A percentile compares a stretch with the other conserved stretches of the same genome.
Evolutionary conservation across 2,113 vertebrate species (phyloP).

Genomic region (Pygoscelis adeliae): DNA sequence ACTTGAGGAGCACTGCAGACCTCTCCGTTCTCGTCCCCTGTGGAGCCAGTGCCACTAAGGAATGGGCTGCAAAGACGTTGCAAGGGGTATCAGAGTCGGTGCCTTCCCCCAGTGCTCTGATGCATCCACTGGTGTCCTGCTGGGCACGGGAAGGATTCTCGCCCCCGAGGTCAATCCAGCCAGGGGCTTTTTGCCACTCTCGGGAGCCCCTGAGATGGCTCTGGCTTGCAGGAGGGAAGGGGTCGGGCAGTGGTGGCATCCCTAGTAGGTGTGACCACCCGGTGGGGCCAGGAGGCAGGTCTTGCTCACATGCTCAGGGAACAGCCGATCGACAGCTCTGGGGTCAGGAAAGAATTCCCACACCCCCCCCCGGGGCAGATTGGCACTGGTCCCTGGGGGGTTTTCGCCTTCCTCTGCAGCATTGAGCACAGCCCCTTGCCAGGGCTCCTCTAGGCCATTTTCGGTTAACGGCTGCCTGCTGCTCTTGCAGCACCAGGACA

Average conservation of each 20-base stretch:
- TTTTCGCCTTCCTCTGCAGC: background rate
- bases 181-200: background rate
- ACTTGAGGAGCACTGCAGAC: background rate
- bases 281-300: accelerated
- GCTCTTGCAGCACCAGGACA: too few species aligned
- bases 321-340: background rate
- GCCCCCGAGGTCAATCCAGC: accelerated
- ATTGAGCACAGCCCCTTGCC: background rate
- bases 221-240: background rate
- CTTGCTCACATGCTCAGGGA: background rate
- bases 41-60: background rate
- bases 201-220: background rate
- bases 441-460: too few species aligned
- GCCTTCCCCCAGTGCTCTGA: background rate
- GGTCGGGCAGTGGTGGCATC: background rate
- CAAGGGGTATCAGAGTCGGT: too few species aligned
- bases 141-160: background rate
- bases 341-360: background rate
- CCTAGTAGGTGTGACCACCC: background rate
- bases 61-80: background rate
- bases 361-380: accelerated
- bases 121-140: background rate
- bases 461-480: too few species aligned
- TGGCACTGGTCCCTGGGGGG: background rate
- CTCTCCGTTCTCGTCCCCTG: background rate